phyloP scores from a whole-genome alignment of 2,113 vertebrate genomes.

The Ammodytes dubius region DNA sequence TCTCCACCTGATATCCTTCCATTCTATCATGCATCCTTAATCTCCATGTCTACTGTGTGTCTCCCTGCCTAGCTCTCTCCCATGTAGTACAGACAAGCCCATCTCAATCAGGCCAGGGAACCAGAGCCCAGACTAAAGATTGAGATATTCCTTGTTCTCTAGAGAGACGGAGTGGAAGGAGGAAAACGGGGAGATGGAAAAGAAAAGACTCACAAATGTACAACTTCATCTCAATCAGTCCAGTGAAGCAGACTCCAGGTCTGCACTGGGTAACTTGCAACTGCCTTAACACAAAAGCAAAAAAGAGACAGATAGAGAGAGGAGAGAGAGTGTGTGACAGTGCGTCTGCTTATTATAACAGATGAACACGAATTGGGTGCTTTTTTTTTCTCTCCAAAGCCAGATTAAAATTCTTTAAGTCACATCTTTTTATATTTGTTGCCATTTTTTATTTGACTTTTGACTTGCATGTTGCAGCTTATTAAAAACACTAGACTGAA shows the following conservation, averaged over 20 bases:
- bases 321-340: slow-evolving; percentile 13
- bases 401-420: slow-evolving; percentile 26
- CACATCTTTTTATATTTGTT: slow-evolving; percentile 10
- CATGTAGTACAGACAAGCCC: slow-evolving; percentile 14
- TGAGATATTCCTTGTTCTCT: slow-evolving; percentile 59
- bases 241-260: slow-evolving; percentile 35
- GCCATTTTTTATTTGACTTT: slow-evolving; percentile 20
- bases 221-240: slow-evolving; percentile 56
- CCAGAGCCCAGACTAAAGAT: slow-evolving; percentile 51
- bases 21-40: slow-evolving; percentile 11
- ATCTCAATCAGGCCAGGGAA: slow-evolving; percentile 59
- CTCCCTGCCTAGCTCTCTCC: not conserved
- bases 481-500: not conserved
- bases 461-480: slow-evolving; percentile 19
- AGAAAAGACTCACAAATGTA: slow-evolving; percentile 45
- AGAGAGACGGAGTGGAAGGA: slow-evolving; percentile 44
- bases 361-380: slow-evolving; percentile 25
- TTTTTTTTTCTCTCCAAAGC: slow-evolving; percentile 2
- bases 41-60: slow-evolving; percentile 11
- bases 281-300: slow-evolving; percentile 7
- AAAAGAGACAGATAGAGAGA: slow-evolving; percentile 7
- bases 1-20: slow-evolving; percentile 23
- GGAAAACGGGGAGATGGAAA: slow-evolving; percentile 28
- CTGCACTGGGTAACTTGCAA: slow-evolving; percentile 21
- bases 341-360: slow-evolving; percentile 25